Evolutionary conservation across 2,113 vertebrate species (phyloP).

Genomic region (Ardeotis arabs): DNA sequence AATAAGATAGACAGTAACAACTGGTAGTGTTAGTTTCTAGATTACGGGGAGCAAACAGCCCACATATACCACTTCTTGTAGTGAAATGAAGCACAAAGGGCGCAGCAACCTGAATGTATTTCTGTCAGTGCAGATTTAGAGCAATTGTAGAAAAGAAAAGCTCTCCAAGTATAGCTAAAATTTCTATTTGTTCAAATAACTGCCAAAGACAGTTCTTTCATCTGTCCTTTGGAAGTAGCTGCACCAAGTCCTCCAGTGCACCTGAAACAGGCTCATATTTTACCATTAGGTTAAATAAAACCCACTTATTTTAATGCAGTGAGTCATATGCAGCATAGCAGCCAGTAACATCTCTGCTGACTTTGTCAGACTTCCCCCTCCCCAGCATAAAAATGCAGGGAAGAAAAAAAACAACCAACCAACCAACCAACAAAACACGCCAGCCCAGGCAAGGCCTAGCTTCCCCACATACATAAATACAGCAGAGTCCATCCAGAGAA

Average conservation of each 20-base stretch:
- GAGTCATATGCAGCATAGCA: background rate
- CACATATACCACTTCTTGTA: background rate
- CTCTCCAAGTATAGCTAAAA: background rate
- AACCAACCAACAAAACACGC: background rate
- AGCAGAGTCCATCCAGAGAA: background rate
- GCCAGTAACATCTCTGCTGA: background rate
- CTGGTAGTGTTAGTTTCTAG: background rate
- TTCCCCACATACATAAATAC: background rate
- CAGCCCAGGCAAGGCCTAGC: background rate
- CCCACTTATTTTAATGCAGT: fast-evolving
- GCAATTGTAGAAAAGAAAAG: background rate
- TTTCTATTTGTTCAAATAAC: background rate
- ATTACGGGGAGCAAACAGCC: background rate
- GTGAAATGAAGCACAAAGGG: background rate
- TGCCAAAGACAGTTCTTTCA: background rate
- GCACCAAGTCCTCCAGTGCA: background rate
- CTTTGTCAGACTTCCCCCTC: no score
- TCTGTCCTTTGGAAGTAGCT: background rate
- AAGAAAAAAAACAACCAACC: background rate
- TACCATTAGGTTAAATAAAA: background rate
- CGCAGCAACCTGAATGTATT: fast-evolving
- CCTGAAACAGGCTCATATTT: background rate
- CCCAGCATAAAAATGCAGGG: background rate
- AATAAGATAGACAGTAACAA: background rate
- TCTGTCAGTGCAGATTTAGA: background rate